phyloP scores from a whole-genome alignment of 1,140 invertebrate genomes.

The Hylyphantes graminicola region DNA sequence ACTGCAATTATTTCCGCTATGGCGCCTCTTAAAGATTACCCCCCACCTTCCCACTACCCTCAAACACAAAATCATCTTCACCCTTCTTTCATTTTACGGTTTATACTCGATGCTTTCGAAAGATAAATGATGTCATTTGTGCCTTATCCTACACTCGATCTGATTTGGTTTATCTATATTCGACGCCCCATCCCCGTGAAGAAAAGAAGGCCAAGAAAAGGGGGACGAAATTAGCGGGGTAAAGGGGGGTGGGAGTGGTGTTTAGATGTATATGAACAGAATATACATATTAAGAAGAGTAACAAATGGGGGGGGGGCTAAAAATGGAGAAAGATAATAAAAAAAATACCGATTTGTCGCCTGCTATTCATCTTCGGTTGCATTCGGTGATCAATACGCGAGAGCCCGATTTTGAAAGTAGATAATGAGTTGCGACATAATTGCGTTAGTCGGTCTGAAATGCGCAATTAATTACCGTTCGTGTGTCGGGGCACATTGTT shows the following conservation, averaged over 20 bases:
- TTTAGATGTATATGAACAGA: constrained; percentile 39
- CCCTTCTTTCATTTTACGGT: constrained; percentile 56
- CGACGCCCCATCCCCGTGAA: neutral
- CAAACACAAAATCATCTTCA: constrained; percentile 12
- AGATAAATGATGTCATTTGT: constrained; percentile 60
- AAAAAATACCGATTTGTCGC: constrained; percentile 51
- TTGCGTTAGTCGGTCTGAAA: constrained; percentile 60
- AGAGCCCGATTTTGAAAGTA: constrained; percentile 49
- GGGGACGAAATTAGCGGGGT: constrained; percentile 41
- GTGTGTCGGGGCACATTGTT: constrained; percentile 56
- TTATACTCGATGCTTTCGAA: constrained; percentile 58
- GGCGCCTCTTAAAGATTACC: constrained; percentile 46
- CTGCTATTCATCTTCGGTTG: constrained; percentile 58
- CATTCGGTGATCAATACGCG: constrained; percentile 56
- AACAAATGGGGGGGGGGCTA: constrained; percentile 20
- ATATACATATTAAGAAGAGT: constrained; percentile 54
- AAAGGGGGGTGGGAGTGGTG: constrained; percentile 9
- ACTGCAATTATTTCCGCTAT: constrained; percentile 59
- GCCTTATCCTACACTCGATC: constrained; percentile 50
- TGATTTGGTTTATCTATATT: constrained; percentile 59
- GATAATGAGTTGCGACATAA: constrained; percentile 61
- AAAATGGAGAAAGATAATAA: constrained; percentile 24
- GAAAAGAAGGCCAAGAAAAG: constrained; percentile 45
- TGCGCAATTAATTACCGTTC: constrained; percentile 59
- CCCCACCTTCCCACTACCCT: constrained; percentile 9